Percentiles rank a stretch among this genome's conserved stretches.
These are phyloP conservation scores for Selene dorsalis DNA, from an alignment of 2,797 vertebrate species.

Conservation along the genomic window DNA sequence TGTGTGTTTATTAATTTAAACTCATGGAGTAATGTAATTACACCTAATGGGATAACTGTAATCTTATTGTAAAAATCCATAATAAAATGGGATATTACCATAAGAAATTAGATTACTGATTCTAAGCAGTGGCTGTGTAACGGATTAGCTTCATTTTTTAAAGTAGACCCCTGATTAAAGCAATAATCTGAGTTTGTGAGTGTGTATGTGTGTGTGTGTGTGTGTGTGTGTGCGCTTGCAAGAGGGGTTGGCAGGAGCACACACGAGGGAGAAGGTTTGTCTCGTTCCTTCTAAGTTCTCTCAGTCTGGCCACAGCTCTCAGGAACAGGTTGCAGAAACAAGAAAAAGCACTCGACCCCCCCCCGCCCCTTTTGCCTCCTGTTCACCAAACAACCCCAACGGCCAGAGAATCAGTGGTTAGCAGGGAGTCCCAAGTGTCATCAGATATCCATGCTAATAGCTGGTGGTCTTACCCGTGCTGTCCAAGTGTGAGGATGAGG, in stretches of 20 bases:
- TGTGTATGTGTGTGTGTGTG: slow-evolving; percentile 31
- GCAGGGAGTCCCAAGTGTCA: slow-evolving; percentile 69
- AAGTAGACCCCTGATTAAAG: slow-evolving; percentile 51
- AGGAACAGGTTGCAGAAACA: slow-evolving; percentile 77
- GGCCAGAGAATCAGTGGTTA: slow-evolving; percentile 70
- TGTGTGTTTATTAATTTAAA: slow-evolving; percentile 60
- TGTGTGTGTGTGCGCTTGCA: slow-evolving; percentile 26
- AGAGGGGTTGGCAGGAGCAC: slow-evolving; percentile 24
- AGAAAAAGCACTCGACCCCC: slow-evolving; percentile 82
- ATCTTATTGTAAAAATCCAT: slow-evolving; percentile 59
- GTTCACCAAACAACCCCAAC: slow-evolving; percentile 59
- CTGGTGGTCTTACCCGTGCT: slow-evolving; percentile 70
- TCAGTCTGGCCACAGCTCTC: slow-evolving; percentile 53
- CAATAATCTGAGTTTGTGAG: slow-evolving; percentile 25
- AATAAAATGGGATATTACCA: slow-evolving; percentile 65
- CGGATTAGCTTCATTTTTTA: slow-evolving; percentile 55
- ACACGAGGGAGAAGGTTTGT: slow-evolving; percentile 55
- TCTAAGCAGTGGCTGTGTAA: slow-evolving; percentile 41
- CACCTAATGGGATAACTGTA: slow-evolving; percentile 60
- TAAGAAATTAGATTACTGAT: slow-evolving; percentile 54
- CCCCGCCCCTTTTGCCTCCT: slow-evolving; percentile 11
- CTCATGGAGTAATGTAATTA: slow-evolving; percentile 53
- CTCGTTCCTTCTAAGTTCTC: slow-evolving; percentile 59
- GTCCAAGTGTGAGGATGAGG: slow-evolving; percentile 51
- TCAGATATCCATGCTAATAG: slow-evolving; percentile 84